A percentile compares a stretch with the other conserved stretches of the same genome.
These are phyloP conservation scores for Encarsia formosa DNA, from an alignment of 2,888 invertebrate species.

Conservation along the genomic window DNA sequence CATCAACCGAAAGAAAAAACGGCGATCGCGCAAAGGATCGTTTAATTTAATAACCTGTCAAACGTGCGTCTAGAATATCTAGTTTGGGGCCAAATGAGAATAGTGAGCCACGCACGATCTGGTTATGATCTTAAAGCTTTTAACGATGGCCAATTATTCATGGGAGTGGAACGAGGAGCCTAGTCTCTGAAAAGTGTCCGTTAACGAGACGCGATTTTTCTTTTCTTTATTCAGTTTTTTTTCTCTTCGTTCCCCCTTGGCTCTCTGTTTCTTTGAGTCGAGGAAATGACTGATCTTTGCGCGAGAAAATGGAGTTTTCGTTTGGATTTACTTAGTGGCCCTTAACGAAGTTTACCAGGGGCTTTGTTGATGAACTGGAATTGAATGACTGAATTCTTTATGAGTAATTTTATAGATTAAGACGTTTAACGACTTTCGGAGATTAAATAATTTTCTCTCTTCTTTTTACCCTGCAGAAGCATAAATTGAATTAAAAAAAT, in stretches of 20 bases:
- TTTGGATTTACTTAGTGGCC: conserved; percentile 22
- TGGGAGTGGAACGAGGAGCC: conserved; percentile 20
- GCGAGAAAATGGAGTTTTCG: conserved; percentile 27
- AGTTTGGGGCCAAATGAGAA: background rate
- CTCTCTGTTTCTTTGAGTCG: background rate
- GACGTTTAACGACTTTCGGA: no score
- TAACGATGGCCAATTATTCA: conserved; percentile 43
- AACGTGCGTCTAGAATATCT: conserved; percentile 30
- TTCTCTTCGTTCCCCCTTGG: background rate
- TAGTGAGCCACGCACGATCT: conserved; percentile 9
- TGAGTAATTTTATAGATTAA: no score
- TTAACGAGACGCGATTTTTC: conserved; percentile 34
- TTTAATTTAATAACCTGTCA: conserved; percentile 50
- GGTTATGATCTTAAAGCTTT: conserved; percentile 32
- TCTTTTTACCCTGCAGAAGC: no score
- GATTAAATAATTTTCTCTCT: no score
- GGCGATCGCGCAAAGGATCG: conserved; percentile 41
- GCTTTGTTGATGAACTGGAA: conserved; percentile 11
- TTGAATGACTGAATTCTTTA: conserved; percentile 19
- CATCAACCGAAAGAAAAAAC: conserved; percentile 12
- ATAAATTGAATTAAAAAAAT: no score
- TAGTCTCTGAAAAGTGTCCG: conserved; percentile 30
- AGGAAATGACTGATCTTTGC: conserved; percentile 25
- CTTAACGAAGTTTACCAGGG: conserved; percentile 24
- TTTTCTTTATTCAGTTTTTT: conserved; percentile 17